A percentile compares a stretch with the other conserved stretches of the same genome.
Conservation (phyloP, 2,797 vertebrate genomes). For the Anniella stebbinsi region DNA sequence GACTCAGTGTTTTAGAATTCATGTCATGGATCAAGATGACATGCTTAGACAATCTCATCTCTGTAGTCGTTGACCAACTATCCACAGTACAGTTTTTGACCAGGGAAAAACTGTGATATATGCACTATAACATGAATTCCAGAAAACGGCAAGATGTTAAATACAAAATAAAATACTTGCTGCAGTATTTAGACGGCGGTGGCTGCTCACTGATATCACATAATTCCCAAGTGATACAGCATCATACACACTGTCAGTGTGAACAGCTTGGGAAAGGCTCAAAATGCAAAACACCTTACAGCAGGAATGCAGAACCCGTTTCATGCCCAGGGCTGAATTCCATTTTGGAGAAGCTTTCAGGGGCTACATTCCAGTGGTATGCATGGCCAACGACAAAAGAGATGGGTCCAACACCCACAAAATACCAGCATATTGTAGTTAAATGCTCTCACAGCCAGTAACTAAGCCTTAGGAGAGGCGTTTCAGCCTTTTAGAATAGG, state of each 20-base stretch:
- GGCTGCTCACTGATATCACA: rapidly evolving
- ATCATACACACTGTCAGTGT: rapidly evolving
- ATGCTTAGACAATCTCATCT: not conserved
- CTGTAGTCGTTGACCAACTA: not conserved
- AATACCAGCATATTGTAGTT: too few species aligned
- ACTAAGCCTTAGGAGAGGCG: too few species aligned
- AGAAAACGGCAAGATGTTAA: not conserved
- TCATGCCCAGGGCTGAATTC: too few species aligned
- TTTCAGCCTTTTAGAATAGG: too few species aligned
- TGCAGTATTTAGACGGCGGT: not conserved
- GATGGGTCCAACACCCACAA: too few species aligned
- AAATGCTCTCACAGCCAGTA: too few species aligned
- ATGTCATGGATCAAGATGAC: not conserved
- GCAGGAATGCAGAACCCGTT: too few species aligned
- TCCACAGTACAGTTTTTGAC: not conserved
- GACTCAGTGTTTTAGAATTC: not conserved
- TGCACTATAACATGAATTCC: not conserved
- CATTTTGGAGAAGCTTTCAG: too few species aligned
- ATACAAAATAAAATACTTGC: not conserved
- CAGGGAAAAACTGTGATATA: not conserved
- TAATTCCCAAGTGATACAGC: not conserved
- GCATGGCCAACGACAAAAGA: too few species aligned
- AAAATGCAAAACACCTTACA: not conserved
- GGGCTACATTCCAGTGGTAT: too few species aligned
- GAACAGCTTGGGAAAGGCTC: not conserved